Evolutionary conservation across 2,888 invertebrate species (phyloP).

Genomic region (Pycnomerus fuliginosus): DNA sequence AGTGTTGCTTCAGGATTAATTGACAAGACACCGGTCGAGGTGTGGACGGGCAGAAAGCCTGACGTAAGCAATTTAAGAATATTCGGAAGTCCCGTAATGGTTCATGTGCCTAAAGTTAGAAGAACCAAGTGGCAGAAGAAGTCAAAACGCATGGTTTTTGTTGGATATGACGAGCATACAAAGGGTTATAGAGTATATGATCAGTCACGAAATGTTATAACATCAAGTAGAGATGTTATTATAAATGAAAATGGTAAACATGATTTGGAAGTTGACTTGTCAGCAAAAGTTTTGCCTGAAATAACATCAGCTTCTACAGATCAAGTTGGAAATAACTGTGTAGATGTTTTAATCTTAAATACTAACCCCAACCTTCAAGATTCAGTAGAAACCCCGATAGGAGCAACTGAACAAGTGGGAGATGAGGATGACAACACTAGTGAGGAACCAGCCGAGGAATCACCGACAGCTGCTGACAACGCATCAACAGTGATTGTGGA

Average conservation of each 20-base stretch:
- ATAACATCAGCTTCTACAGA: too few species aligned
- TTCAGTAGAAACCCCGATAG: too few species aligned
- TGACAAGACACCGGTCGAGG: conserved; percentile 11
- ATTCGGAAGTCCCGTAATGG: conserved; percentile 43
- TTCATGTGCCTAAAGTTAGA: conserved; percentile 39
- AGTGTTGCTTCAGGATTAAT: conserved; percentile 2
- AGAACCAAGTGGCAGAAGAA: conserved; percentile 40
- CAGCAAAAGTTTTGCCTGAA: too few species aligned
- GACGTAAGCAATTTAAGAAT: conserved; percentile 38
- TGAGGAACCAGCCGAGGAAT: too few species aligned
- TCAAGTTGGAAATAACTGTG: too few species aligned
- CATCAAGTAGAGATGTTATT: conserved; percentile 7
- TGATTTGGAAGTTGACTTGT: background rate
- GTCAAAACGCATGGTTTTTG: conserved; percentile 34
- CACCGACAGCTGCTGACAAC: too few species aligned
- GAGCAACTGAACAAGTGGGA: too few species aligned
- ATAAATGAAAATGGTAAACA: background rate
- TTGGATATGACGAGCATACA: conserved; percentile 39
- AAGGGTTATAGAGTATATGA: conserved; percentile 19
- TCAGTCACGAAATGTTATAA: background rate
- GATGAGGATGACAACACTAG: too few species aligned
- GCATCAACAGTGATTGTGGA: too few species aligned
- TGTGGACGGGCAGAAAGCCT: conserved; percentile 21
- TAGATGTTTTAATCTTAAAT: too few species aligned
- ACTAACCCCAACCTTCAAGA: too few species aligned